Percentiles rank a stretch among this genome's conserved stretches.
phyloP scores from a whole-genome alignment of 92 coral and sea anemone genomes.

The Meandrina meandrites region DNA sequence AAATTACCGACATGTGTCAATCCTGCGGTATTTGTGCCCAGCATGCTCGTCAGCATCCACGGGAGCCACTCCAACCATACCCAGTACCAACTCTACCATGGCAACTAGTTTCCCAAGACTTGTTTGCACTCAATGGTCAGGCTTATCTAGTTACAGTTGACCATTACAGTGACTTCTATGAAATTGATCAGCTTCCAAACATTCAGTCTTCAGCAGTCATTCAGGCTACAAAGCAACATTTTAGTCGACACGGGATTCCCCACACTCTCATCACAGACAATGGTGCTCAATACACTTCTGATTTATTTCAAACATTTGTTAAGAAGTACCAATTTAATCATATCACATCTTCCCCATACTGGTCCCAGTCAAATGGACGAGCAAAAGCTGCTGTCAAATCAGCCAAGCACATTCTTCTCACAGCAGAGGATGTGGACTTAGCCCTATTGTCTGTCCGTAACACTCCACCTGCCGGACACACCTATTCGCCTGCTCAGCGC shows the following conservation, averaged over 20 bases:
- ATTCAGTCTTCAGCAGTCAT: slow-evolving; percentile 50
- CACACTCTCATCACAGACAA: slow-evolving; percentile 22
- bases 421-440: no score
- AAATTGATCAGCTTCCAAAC: slow-evolving; percentile 27
- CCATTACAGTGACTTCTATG: slow-evolving; percentile 59
- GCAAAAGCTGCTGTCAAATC: slow-evolving; percentile 58
- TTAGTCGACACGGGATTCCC: slow-evolving; percentile 8
- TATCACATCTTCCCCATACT: slow-evolving; percentile 56
- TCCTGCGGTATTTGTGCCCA: slow-evolving; percentile 63
- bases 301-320: slow-evolving; percentile 36
- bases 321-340: slow-evolving; percentile 53
- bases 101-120: slow-evolving; percentile 65
- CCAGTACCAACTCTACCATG: slow-evolving; percentile 62
- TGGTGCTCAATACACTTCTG: slow-evolving; percentile 56
- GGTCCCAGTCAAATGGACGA: slow-evolving; percentile 53
- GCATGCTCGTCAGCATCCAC: slow-evolving; percentile 47
- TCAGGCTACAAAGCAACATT: slow-evolving; percentile 43
- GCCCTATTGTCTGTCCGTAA: no score
- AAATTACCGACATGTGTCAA: slow-evolving; percentile 53
- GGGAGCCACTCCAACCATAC: slow-evolving; percentile 57
- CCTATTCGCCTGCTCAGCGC: no score
- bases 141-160: slow-evolving; percentile 46
- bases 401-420: slow-evolving; percentile 45
- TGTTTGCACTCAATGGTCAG: slow-evolving; percentile 47
- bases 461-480: no score